Evolutionary conservation across 2,888 invertebrate species (phyloP).

Genomic region (Andricus quercusramuli): DNA sequence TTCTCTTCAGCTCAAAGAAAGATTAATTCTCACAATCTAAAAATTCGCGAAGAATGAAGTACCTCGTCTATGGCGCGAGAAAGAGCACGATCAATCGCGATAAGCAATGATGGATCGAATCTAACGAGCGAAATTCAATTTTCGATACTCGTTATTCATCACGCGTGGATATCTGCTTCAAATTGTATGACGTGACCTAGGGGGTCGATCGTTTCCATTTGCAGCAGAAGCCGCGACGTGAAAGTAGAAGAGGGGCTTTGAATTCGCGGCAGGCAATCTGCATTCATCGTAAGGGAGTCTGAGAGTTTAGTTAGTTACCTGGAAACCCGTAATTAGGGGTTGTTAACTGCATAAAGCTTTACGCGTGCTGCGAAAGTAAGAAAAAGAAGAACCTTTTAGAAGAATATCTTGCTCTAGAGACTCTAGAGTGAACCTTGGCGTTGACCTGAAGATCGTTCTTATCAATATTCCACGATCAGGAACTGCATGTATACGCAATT

Average conservation of each 20-base stretch:
- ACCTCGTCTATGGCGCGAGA: not conserved
- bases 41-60: conserved; percentile 4
- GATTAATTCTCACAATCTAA: conserved; percentile 8
- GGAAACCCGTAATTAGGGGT: conserved; percentile 68
- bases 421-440: conserved; percentile 10
- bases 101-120: conserved; percentile 35
- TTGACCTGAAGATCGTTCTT: conserved; percentile 31
- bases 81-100: conserved; percentile 12
- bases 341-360: conserved; percentile 67
- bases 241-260: conserved; percentile 36
- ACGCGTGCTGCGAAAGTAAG: conserved; percentile 60
- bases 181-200: not conserved
- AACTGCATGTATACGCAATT: conserved; percentile 5
- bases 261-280: conserved; percentile 63
- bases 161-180: not conserved
- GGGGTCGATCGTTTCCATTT: conserved; percentile 4
- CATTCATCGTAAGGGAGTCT: conserved; percentile 58
- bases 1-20: not conserved
- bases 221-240: conserved; percentile 10
- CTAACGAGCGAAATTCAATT: conserved; percentile 38
- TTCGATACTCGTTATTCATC: conserved; percentile 37
- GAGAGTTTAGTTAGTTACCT: conserved; percentile 65
- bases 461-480: conserved; percentile 22
- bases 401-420: conserved; percentile 3
- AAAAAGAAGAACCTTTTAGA: not conserved